These are phyloP conservation scores for Ornithoptera alexandrae DNA, from an alignment of 2,888 invertebrate genomes.

Conservation along the genomic window DNA sequence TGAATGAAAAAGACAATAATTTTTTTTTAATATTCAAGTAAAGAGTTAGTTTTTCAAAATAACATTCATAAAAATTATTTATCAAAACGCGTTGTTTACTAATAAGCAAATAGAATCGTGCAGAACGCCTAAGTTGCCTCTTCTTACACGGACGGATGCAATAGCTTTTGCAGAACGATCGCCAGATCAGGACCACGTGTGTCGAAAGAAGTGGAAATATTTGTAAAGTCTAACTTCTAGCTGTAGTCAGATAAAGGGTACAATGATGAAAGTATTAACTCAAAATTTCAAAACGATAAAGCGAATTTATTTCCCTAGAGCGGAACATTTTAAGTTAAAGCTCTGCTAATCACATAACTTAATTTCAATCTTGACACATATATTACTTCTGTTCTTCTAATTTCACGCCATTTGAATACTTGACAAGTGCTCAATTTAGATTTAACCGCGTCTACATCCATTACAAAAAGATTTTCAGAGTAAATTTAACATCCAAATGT, in stretches of 20 bases:
- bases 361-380: slow-evolving; percentile 6
- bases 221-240: background rate
- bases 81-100: too few species aligned
- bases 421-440: background rate
- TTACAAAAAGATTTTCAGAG: background rate
- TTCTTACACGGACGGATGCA: too few species aligned
- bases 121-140: too few species aligned
- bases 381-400: slow-evolving; percentile 10
- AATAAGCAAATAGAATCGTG: too few species aligned
- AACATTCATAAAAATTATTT: too few species aligned
- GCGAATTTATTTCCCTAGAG: background rate
- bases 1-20: too few species aligned
- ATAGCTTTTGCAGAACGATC: too few species aligned
- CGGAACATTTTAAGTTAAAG: slow-evolving; percentile 9
- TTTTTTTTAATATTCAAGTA: too few species aligned
- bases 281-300: background rate
- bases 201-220: background rate
- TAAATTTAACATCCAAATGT: background rate
- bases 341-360: slow-evolving; percentile 5
- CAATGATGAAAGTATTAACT: background rate
- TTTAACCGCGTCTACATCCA: background rate
- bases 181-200: background rate
- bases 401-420: slow-evolving; percentile 11
- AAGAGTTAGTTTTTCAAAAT: too few species aligned
- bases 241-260: background rate